Percentiles rank a stretch among this genome's conserved stretches.
These are phyloP conservation scores for Araneus ventricosus DNA, from an alignment of 1,140 invertebrate genomes.

Conservation along the genomic window DNA sequence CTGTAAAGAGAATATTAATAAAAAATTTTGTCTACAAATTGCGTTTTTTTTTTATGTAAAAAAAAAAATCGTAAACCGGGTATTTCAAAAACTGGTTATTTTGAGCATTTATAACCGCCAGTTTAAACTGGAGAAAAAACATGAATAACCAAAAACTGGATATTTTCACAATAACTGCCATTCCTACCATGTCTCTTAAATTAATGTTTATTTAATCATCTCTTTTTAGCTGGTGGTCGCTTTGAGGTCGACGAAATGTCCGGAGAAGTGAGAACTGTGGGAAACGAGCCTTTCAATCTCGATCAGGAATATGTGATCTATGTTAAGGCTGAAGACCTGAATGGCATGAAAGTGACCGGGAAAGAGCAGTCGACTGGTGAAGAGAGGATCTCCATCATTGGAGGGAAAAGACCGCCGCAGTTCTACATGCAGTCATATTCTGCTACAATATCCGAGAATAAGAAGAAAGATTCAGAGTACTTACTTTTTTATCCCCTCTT, in stretches of 20 bases:
- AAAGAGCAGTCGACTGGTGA: slow-evolving; percentile 94
- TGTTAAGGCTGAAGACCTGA: slow-evolving; percentile 97
- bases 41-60: too few species aligned
- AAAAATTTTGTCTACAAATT: too few species aligned
- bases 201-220: neutral
- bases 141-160: too few species aligned
- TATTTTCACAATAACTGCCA: too few species aligned
- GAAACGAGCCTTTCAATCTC: slow-evolving; percentile 93
- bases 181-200: too few species aligned
- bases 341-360: slow-evolving; percentile 90
- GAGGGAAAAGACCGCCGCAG: slow-evolving; percentile 94
- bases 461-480: slow-evolving; percentile 97
- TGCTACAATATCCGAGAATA: slow-evolving; percentile 96
- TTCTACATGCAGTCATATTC: slow-evolving; percentile 96
- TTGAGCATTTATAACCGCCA: too few species aligned
- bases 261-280: slow-evolving; percentile 94
- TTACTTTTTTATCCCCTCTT: slow-evolving; percentile 79
- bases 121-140: too few species aligned
- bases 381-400: slow-evolving; percentile 94
- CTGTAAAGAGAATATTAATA: too few species aligned
- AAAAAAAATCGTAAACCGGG: too few species aligned
- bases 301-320: slow-evolving; percentile 98
- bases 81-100: too few species aligned
- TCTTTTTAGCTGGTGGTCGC: slow-evolving; percentile 84
- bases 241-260: slow-evolving; percentile 95